Evolutionary conservation across 2,113 vertebrate species (phyloP), one percentile per base, ranked within the genome.

Genomic region (Crypturellus undulatus): DNA sequence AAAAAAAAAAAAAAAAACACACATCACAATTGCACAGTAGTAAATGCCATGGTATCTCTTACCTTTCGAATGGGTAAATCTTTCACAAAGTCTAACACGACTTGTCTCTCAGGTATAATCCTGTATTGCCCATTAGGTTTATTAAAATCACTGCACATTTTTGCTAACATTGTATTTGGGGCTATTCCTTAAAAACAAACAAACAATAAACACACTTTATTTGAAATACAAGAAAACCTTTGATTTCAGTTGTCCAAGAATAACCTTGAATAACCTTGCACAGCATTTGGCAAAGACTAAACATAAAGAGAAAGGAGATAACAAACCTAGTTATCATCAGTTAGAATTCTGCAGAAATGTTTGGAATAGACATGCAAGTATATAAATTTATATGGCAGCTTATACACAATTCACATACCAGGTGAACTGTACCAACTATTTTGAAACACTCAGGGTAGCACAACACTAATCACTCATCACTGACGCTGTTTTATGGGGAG

Each of bases 141-240:
- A 96, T 99, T 99, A 97, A 97, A 97, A 97, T 99, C 99, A 97
- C 99, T 99, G 98, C 99, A 99, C 87, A 99, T 99, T 96, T 99
- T 99, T 89, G 99, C 99, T 92, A 99, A 97, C 98, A 99, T 99
- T 93, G 96, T 99, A 93, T 99, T 99, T 76, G 99, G 98, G 40
- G 99, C 99, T 95, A 99, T 99, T 94, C 99, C 99, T 99, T 94
- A 94, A 95, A 96, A 94, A 86, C 87, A 97, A 96, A 89, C 3
- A 69, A 77, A 84, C 16, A 56, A 71, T 10, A 1, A 2, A 12
- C 2, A 0, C 8, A 34, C 32, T 63, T 70, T 24, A 56, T 42
- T 30, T 75, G 59, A 68, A 89, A 68, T 12, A 56, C 9, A 52
- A 76, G 25, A 58, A 5, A 8, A 75, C 32, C 22, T 59, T 80